A percentile compares a stretch with the other conserved stretches of the same genome.
Evolutionary conservation across 2,888 invertebrate species (phyloP).

Genomic region (Drosophila sordidula): DNA sequence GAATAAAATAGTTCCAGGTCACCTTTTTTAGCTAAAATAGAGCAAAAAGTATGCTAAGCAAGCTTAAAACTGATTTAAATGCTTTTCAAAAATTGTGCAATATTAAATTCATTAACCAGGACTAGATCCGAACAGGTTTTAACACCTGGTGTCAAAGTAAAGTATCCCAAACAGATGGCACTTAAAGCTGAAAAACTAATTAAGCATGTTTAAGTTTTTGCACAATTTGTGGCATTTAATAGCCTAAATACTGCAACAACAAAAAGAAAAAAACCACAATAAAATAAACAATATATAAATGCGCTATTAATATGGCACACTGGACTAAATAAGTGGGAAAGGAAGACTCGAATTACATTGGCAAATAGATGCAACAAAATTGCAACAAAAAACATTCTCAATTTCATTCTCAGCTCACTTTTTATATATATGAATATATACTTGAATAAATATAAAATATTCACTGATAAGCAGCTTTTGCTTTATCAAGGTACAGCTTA

Average conservation of each 20-base stretch:
- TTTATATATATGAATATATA: background rate
- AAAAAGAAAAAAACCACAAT: background rate
- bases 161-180: no score
- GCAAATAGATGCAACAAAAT: background rate
- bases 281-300: background rate
- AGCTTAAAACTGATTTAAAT: no score
- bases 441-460: background rate
- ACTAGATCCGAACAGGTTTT: no score
- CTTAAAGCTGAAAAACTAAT: background rate
- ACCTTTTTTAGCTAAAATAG: no score
- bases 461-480: conserved; percentile 16
- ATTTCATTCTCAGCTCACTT: background rate
- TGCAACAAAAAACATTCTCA: background rate
- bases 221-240: background rate
- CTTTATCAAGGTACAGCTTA: conserved; percentile 25
- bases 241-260: background rate
- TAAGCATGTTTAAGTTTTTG: no score
- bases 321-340: background rate
- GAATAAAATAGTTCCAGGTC: no score
- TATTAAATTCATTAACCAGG: no score
- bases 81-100: no score
- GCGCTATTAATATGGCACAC: background rate
- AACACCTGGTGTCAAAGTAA: no score
- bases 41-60: no score
- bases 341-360: conserved; percentile 3